phyloP scores from a whole-genome alignment of 2,888 invertebrate species.

The Aleiodes alternator region DNA sequence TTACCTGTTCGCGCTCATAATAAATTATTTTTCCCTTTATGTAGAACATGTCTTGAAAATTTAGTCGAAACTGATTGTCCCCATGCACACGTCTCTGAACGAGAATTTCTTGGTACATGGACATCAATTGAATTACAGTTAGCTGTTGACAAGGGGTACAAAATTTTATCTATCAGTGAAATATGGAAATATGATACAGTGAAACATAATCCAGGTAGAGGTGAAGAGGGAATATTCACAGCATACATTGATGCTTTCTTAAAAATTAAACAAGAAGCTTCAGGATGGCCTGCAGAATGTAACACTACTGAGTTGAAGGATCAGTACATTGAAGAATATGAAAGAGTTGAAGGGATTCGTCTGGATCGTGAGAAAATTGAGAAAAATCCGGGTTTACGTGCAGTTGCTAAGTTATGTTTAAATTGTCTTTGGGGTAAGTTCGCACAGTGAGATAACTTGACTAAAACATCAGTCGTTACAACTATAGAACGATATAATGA shows the following conservation, averaged over 20 bases:
- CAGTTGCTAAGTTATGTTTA: too few species aligned
- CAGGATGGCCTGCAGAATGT: neutral
- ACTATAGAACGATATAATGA: too few species aligned
- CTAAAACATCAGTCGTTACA: too few species aligned
- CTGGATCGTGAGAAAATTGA: neutral
- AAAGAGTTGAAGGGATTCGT: neutral
- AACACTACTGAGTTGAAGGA: too few species aligned
- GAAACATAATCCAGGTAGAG: neutral
- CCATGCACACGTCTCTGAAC: neutral
- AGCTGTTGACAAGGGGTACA: neutral
- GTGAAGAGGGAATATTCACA: neutral
- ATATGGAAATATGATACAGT: neutral
- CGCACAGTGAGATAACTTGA: too few species aligned
- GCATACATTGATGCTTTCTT: neutral
- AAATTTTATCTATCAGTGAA: neutral
- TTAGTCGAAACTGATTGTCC: neutral
- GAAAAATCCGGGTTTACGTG: too few species aligned
- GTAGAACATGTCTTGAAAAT: neutral
- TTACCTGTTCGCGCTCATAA: too few species aligned
- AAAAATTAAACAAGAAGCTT: neutral
- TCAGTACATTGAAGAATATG: neutral
- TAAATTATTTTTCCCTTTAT: conserved; percentile 1
- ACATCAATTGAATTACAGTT: neutral
- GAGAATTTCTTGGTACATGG: neutral
- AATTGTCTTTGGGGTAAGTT: too few species aligned